Evolutionary conservation across 2,888 invertebrate genomes (phyloP).

Genomic region (Eulithis prunata): DNA sequence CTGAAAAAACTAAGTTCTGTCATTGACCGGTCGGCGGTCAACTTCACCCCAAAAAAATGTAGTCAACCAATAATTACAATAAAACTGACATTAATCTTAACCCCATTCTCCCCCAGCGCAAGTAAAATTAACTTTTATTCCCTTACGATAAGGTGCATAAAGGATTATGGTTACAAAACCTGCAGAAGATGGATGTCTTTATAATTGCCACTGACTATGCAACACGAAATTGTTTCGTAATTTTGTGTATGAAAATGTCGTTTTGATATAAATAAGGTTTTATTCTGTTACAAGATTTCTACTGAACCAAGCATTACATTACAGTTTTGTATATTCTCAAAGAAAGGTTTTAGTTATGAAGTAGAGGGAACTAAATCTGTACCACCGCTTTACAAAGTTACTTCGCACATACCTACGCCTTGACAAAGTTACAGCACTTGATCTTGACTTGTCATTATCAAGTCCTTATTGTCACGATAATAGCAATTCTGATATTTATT

Average conservation of each 20-base stretch:
- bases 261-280: slow-evolving; percentile 19
- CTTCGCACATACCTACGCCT: slow-evolving; percentile 1
- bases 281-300: background rate
- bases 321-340: no score
- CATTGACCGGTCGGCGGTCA: slow-evolving; percentile 31
- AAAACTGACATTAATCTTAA: slow-evolving; percentile 40
- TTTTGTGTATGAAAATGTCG: slow-evolving; percentile 40
- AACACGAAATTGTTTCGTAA: slow-evolving; percentile 34
- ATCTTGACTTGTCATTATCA: slow-evolving; percentile 2
- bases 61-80: slow-evolving; percentile 34
- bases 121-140: slow-evolving; percentile 15
- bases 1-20: background rate
- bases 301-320: no score
- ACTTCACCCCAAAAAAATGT: slow-evolving; percentile 28
- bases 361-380: no score
- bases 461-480: background rate
- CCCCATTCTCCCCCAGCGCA: slow-evolving; percentile 25
- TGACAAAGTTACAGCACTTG: slow-evolving; percentile 11
- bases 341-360: no score
- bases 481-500: background rate
- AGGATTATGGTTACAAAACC: slow-evolving; percentile 7
- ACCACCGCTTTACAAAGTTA: slow-evolving; percentile 1
- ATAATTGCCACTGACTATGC: slow-evolving; percentile 37
- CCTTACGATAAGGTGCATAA: slow-evolving; percentile 14
- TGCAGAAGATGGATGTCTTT: slow-evolving; percentile 37